Conservation (phyloP, 2,888 invertebrate genomes). For the Leucophora obtusa region DNA sequence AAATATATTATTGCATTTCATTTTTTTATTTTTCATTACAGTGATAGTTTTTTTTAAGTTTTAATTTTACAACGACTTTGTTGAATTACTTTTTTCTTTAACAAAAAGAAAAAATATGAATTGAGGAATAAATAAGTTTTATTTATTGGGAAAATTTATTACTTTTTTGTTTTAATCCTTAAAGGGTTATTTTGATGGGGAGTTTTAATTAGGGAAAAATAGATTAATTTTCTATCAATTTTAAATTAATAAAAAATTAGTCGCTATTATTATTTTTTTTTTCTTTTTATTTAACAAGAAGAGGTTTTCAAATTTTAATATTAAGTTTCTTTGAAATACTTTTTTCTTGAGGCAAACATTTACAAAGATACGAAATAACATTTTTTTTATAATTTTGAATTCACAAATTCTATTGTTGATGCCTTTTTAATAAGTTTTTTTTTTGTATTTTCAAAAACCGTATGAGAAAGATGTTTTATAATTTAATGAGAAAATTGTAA, state of each 20-base stretch:
- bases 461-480: too few relatives aligned
- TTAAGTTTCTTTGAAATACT: too few relatives aligned
- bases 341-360: too few relatives aligned
- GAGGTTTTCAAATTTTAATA: constrained; percentile 14
- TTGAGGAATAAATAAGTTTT: constrained; percentile 38
- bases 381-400: too few relatives aligned
- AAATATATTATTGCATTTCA: constrained; percentile 66
- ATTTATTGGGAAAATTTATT: constrained; percentile 36
- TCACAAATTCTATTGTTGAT: too few relatives aligned
- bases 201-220: constrained; percentile 4
- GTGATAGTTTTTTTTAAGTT: constrained; percentile 61
- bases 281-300: constrained; percentile 5
- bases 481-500: too few relatives aligned
- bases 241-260: constrained; percentile 58
- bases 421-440: too few relatives aligned
- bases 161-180: constrained; percentile 39
- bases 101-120: constrained; percentile 39
- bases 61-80: constrained; percentile 73
- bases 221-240: constrained; percentile 56
- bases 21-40: constrained; percentile 63
- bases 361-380: too few relatives aligned
- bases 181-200: constrained; percentile 35
- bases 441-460: too few relatives aligned
- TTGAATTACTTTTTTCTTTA: constrained; percentile 57
- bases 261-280: constrained; percentile 24